Conservation (phyloP, 2,113 vertebrate genomes). For the Corvus cornix region DNA sequence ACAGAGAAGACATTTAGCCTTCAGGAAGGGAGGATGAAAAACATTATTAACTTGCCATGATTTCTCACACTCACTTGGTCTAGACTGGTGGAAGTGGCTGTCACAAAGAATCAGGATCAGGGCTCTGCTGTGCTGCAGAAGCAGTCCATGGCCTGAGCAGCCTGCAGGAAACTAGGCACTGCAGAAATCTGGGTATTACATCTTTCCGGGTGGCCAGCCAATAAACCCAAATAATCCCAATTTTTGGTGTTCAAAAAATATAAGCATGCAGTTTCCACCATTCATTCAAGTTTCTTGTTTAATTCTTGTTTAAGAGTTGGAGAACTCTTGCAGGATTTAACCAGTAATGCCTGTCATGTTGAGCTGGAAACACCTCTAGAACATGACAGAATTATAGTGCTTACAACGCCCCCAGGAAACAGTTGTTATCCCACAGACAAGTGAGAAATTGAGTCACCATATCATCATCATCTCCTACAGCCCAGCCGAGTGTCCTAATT, state of each 20-base stretch:
- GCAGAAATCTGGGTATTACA: neutral
- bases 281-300: neutral
- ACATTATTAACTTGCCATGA: neutral
- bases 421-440: constrained; percentile 49
- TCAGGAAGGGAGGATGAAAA: neutral
- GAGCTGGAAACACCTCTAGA: constrained; percentile 18
- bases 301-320: neutral
- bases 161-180: neutral
- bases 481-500: neutral
- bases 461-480: constrained; percentile 36
- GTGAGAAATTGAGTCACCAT: constrained; percentile 52
- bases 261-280: neutral
- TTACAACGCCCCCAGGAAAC: constrained; percentile 37
- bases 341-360: neutral
- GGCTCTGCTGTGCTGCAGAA: neutral
- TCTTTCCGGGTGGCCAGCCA: neutral
- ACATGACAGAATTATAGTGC: constrained; percentile 5
- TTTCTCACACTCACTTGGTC: neutral
- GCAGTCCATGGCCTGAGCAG: neutral
- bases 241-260: neutral
- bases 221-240: neutral
- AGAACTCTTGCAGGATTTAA: neutral
- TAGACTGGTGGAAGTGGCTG: neutral
- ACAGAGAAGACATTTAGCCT: neutral
- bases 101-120: neutral